These are phyloP conservation scores for Gymnoscelis rufifasciata DNA, from an alignment of 2,888 invertebrate genomes.

Conservation along the genomic window DNA sequence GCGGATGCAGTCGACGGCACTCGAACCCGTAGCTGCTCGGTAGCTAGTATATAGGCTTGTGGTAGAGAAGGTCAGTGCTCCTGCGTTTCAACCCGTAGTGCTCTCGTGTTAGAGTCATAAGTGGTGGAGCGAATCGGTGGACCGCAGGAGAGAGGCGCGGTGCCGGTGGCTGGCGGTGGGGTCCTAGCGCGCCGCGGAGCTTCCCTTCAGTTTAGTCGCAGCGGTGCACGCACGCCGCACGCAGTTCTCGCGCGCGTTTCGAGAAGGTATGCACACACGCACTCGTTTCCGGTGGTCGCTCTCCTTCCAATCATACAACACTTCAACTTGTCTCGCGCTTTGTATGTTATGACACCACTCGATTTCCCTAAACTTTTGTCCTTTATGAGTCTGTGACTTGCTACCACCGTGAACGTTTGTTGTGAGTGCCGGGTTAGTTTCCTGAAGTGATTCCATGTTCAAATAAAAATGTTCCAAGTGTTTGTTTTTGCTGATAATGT, in stretches of 20 bases:
- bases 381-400: slow-evolving; percentile 13
- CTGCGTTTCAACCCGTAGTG: slow-evolving; percentile 70
- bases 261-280: slow-evolving; percentile 72
- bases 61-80: slow-evolving; percentile 69
- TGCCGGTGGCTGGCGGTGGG: slow-evolving; percentile 52
- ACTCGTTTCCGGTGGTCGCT: slow-evolving; percentile 70
- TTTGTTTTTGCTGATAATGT: slow-evolving; percentile 42
- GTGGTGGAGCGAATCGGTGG: slow-evolving; percentile 53
- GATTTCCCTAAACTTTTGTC: slow-evolving; percentile 21
- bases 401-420: slow-evolving; percentile 22
- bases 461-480: slow-evolving; percentile 17
- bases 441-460: slow-evolving; percentile 7
- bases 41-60: slow-evolving; percentile 37
- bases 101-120: slow-evolving; percentile 66
- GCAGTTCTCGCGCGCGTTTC: slow-evolving; percentile 78
- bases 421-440: slow-evolving; percentile 4
- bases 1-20: slow-evolving; percentile 47
- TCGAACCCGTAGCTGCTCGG: slow-evolving; percentile 39
- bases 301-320: slow-evolving; percentile 41
- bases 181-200: slow-evolving; percentile 59
- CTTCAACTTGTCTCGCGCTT: slow-evolving; percentile 23
- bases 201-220: slow-evolving; percentile 70
- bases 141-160: slow-evolving; percentile 66
- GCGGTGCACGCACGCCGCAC: slow-evolving; percentile 79
- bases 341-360: slow-evolving; percentile 33